A percentile compares a stretch with the other conserved stretches of the same genome.
phyloP scores from a whole-genome alignment of 2,797 vertebrate genomes.

The Acanthornis magna region DNA sequence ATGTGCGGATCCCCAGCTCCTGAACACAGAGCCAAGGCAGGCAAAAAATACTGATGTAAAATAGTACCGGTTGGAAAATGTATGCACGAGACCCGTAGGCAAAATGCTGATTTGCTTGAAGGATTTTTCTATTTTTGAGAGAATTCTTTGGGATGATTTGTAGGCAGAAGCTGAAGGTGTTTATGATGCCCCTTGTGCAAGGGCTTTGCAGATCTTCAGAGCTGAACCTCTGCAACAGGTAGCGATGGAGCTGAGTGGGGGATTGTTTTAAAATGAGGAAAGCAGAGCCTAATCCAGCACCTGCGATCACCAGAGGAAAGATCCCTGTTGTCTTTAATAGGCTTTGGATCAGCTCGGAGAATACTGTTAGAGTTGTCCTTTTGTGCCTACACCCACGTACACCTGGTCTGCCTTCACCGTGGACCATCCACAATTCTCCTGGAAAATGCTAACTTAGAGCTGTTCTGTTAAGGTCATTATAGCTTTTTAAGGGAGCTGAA shows the following conservation, averaged over 20 bases:
- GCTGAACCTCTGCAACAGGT: constrained; percentile 53
- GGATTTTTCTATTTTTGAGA: neutral
- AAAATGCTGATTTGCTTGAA: neutral
- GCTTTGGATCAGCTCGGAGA: constrained; percentile 38
- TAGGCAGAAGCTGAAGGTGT: neutral
- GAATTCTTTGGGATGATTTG: neutral
- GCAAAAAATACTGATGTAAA: neutral
- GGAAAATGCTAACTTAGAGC: neutral
- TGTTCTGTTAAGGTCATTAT: neutral
- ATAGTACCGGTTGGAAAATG: neutral
- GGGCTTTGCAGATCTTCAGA: neutral
- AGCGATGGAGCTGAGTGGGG: neutral
- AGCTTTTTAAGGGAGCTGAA: neutral
- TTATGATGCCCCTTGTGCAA: neutral
- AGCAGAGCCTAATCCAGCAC: constrained; percentile 41
- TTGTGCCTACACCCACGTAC: constrained; percentile 30
- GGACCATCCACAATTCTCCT: neutral
- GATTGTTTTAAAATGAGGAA: constrained; percentile 49
- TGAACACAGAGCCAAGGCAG: neutral
- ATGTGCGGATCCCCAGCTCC: neutral
- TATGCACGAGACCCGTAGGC: neutral
- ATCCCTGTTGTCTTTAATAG: constrained; percentile 59
- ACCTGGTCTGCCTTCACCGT: neutral
- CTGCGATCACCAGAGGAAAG: neutral
- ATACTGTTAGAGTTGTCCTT: constrained; percentile 52